phyloP scores from a whole-genome alignment of 2,797 vertebrate species.

The Petrocephalus schoutedeni region DNA sequence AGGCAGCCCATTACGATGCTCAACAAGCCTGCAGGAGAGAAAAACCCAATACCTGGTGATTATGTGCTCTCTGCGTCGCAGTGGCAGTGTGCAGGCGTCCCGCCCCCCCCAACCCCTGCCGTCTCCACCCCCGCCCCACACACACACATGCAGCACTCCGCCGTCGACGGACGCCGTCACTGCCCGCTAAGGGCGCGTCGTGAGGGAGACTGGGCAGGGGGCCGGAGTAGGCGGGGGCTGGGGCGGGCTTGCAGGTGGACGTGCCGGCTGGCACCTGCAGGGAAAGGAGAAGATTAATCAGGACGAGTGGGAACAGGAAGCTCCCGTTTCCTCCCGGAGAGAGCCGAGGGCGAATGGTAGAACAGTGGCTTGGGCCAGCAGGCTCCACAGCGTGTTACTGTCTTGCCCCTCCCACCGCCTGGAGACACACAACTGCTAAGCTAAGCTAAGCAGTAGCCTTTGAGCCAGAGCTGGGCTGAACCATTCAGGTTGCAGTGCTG shows the following conservation, averaged over 20 bases:
- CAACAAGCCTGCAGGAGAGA: constrained; percentile 85
- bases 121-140: too few species aligned
- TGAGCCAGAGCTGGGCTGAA: background rate
- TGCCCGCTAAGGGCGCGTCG: background rate
- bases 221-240: background rate
- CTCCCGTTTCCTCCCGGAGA: background rate
- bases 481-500: background rate
- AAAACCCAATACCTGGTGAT: constrained; percentile 91
- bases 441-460: background rate
- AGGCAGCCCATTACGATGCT: constrained; percentile 92
- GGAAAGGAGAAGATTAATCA: background rate
- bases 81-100: constrained; percentile 37
- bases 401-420: background rate
- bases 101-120: background rate
- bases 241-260: constrained; percentile 3
- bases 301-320: background rate
- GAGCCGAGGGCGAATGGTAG: constrained; percentile 20
- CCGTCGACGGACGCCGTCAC: constrained; percentile 35
- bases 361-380: constrained; percentile 28
- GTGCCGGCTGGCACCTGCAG: constrained; percentile 4
- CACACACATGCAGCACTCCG: constrained; percentile 29
- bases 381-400: background rate
- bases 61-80: constrained; percentile 60
- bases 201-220: background rate
- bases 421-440: background rate